Evolutionary conservation across 2,888 invertebrate genomes (phyloP), one percentile per base, ranked within the genome.

Genomic region (Andrena bicolor): DNA sequence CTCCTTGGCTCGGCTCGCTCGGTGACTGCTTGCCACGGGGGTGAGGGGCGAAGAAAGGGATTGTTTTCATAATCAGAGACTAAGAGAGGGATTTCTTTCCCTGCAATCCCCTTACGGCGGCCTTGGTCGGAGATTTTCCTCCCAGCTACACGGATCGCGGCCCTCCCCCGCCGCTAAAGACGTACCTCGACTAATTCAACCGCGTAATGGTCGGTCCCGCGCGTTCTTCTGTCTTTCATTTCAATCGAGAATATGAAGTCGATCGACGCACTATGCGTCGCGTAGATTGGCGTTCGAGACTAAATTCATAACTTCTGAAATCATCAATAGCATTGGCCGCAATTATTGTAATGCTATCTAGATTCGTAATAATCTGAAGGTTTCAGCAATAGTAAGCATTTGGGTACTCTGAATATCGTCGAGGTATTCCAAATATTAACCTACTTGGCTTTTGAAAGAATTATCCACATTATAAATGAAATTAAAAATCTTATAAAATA

Each of bases 51-150:
- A 13, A 16, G 74, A 63, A 53, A 66, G 71, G 76, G 80, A 88
- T 88, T 88, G 88, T 88, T 88, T 88, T 87, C 82, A 68, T 87
- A 88, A 85, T 87, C 83, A 78, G 70, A 74, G 83, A 76, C 72
- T 80, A 76, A 78, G 68, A 64, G 72, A 73, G 10, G 56, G 75
- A 80, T 85, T 80, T 83, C 70, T 53, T 51, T 16, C 35, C 32
- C 53, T 3, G 30, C 35, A 32, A 82, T 82, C 81, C 77, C 65
- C 81, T 84, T 76, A 74, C 35, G 23, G n/a, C 56, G 51, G 61
- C 65, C 75, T 61, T 51, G 32, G 41, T 13, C 64, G 70, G 48
- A 23, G 26, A 1, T 61, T 71, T 28, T 58, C 61, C 32, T 41
- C 23, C 64, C 3, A 53, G 35, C 53, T 73, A 76, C 77, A 77